These are phyloP conservation scores for Tortrix viridana DNA, from an alignment of 2,888 invertebrate genomes.

Conservation along the genomic window DNA sequence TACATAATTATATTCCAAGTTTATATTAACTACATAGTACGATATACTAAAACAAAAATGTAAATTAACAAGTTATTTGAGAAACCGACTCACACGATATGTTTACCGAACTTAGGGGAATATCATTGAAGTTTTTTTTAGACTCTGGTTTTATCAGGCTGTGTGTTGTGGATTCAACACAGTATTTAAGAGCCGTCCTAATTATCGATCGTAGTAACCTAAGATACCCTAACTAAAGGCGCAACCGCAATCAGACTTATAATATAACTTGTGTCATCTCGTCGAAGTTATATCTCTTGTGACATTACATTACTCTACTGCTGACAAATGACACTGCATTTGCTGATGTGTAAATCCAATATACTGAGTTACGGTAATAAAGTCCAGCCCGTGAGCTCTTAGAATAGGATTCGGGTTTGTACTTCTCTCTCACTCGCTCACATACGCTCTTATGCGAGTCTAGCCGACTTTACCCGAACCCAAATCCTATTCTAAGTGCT, in stretches of 20 bases:
- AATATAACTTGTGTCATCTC: slow-evolving; percentile 16
- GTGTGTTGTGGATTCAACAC: neutral
- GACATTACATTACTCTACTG: neutral
- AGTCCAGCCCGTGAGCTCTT: too few relatives aligned
- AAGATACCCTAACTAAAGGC: neutral
- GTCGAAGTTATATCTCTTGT: neutral
- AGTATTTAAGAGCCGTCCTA: neutral
- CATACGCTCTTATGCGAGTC: too few relatives aligned
- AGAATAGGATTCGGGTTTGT: too few relatives aligned
- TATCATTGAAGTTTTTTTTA: too few relatives aligned
- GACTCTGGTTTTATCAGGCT: too few relatives aligned
- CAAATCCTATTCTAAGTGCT: too few relatives aligned
- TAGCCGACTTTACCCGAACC: too few relatives aligned
- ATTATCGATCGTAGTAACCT: neutral
- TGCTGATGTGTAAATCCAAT: slow-evolving; percentile 4
- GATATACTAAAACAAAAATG: too few relatives aligned
- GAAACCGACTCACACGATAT: neutral
- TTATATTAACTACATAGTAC: neutral
- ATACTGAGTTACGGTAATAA: neutral
- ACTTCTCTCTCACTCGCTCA: too few relatives aligned
- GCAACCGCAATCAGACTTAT: slow-evolving; percentile 1
- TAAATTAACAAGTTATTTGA: slow-evolving; percentile 5
- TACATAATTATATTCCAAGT: neutral
- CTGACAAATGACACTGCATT: neutral
- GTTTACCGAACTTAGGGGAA: too few relatives aligned